phyloP scores from a whole-genome alignment of 2,797 vertebrate genomes.

The Danio aesculapii region DNA sequence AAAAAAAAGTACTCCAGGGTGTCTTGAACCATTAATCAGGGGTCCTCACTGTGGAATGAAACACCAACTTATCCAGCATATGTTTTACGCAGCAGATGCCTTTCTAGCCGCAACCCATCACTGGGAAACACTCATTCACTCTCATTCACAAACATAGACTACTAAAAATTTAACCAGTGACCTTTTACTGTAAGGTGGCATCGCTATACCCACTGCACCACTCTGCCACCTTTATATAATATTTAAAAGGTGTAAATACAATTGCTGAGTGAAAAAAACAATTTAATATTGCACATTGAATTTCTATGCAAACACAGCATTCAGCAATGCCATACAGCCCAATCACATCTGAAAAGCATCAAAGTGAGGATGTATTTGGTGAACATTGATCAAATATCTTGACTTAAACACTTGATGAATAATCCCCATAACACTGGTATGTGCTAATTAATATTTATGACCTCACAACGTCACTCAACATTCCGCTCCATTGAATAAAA shows the following conservation, averaged over 20 bases:
- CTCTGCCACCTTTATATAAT: not conserved
- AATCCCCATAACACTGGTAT: not conserved
- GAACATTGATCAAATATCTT: not conserved
- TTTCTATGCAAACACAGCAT: not conserved
- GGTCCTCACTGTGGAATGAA: too few relatives aligned
- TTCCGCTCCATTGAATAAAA: not conserved
- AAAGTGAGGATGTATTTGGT: not conserved
- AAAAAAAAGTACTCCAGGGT: too few relatives aligned
- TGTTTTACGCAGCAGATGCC: too few relatives aligned
- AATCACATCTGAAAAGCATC: not conserved
- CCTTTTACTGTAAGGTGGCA: too few relatives aligned
- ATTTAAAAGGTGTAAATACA: not conserved
- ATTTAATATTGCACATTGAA: not conserved
- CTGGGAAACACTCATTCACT: too few relatives aligned
- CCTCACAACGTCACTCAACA: not conserved
- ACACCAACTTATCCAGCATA: too few relatives aligned
- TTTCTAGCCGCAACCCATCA: too few relatives aligned
- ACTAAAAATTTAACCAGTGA: too few relatives aligned
- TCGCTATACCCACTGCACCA: too few relatives aligned
- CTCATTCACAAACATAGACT: too few relatives aligned
- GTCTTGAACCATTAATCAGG: too few relatives aligned
- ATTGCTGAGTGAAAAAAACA: not conserved
- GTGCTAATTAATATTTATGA: constrained; percentile 8
- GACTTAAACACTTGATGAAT: not conserved
- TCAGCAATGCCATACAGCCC: not conserved